Base-by-base conservation (phyloP, 1,140 invertebrate species). In the Patella vulgata region DNA sequence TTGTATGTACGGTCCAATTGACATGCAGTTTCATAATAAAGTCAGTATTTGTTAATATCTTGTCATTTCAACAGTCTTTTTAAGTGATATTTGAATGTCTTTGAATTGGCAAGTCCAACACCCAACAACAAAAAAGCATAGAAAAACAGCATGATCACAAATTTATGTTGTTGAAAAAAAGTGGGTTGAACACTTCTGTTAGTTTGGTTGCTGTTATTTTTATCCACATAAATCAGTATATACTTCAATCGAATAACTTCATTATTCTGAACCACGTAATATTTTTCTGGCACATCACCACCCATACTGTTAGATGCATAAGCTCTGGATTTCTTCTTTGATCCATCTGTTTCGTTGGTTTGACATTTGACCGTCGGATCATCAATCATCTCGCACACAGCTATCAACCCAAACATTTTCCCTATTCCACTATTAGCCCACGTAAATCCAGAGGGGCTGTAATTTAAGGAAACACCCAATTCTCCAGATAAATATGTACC, bases 401-500 rank as follows among this genome's bases (percentile, higher is more conserved):
- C 92, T 23, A 94, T 85, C 79, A 91, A 91, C 28, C 90, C 90
- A 31, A 93, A 82, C 58, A 90, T 87, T 23, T 88, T 87, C 4
- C 92, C 92, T 36, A 93, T 85, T 31, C 86, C 78, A 74, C 91
- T 93, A 28, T 88, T 88, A 9, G 89, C 88, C 91, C 92, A 93
- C 11, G 88, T 88, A 64, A 88, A 87, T 0, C 90, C 89, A 47
- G 86, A 86, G 17, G 90, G 90, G 78, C 90, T 91, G 71, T 89
- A 91, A 11, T 87, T 86, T 51, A 93, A 77, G 75, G 88, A 90
- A 23, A 91, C 85, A 65, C 87, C 88, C 75, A 92, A 82, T 81
- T 93, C 90, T 73, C 88, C 88, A 2, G 90, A 91, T 44, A 93
- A 81, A 78, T 93, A 92, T 63, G 91, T 90, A 40, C 92, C 91